Base-by-base conservation (phyloP, 2,797 vertebrate species). In the Lacerta agilis region DNA sequence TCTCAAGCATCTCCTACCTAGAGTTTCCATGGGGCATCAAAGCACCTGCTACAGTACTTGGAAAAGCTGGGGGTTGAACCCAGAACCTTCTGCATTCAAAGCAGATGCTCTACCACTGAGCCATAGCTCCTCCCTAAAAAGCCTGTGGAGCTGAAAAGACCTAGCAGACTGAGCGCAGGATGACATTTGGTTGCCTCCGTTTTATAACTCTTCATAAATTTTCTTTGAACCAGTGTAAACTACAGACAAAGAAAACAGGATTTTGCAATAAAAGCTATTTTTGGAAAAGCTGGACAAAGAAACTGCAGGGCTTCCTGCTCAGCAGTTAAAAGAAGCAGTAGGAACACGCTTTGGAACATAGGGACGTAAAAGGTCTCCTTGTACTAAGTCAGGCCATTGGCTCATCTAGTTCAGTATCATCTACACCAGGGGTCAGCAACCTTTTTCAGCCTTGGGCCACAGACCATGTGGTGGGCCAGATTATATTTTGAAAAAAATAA, bases 251-350 rank as follows among this genome's bases (percentile, higher is more conserved):
- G 83, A 85, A 93, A 94, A 92, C 69, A 83, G 85, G 43, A 87
- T 94, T 95, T 94, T 94, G 91, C 93, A 95, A 95, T 91, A 92
- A 93, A 92, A 93, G 84, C 77, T 94, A 94, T 90, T 96, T 95
- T 95, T 95, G 93, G 58, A 79, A 95, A 92, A 93, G 89, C 66
- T 80, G 92, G 93, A 93, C 45, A 90, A 55, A 87, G 88, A 67
- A 79, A 71, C 93, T 92, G 90, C 90, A 66, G 87, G 92, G 92
- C 58, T 4, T 88, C 90, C 88, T 86, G 88, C 71, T 33, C 88
- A 92, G 89, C 38, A 90, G 91, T 93, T 89, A 92, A 71, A 79
- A 76, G 91, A 86, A 91, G 81, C 71, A 91, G 90, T 5, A 93
- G 90, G 69, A 94, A 94, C 86, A 87, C 82, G 72, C 86, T 95